Evolutionary conservation across 2,888 invertebrate genomes (phyloP), one percentile per base, ranked within the genome.

Genomic region (Gortyna flavago): DNA sequence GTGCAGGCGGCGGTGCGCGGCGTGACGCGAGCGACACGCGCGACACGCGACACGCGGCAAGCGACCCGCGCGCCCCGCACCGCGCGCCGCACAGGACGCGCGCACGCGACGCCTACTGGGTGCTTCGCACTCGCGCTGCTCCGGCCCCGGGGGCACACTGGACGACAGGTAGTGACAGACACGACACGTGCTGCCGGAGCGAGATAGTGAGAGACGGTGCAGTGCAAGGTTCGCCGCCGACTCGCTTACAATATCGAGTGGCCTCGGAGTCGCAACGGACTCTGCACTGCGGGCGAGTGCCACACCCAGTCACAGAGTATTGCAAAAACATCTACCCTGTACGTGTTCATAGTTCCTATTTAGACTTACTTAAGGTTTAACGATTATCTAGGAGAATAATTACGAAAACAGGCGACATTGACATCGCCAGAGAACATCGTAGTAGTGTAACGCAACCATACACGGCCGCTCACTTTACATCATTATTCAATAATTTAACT

Each of bases 311-410:
- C 90, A 95, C 96, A 96, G 96, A 95, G 95, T 95, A 95, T 93
- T 94, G 94, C 93, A 94, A 92, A 92, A 93, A 95, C 95, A 95
- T 94, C 96, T 96, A 96, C 96, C 96, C 96, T 96, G 96, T 96
- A 96, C 96, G 95, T 94, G 94, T 93, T 95, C 93, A 94, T 95
- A 95, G 93, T 95, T 94, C 92, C 95, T 95, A 95, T 94, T 93
- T 93, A 95, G 93, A 94, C 93, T 95, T 95, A 95, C 92, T 93
- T 93, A 94, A 91, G 90, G 91, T 93, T 85, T 93, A 95, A 95
- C 94, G 93, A 94, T 91, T 95, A 94, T 92, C 94, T 95, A 95
- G 92, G 90, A 92, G 92, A 94, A 87, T 94, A 94, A 92, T 93
- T 93, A 91, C 89, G 89, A 86, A 90, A 92, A 85, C 86, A 91